Base-by-base conservation (phyloP, 2,888 invertebrate species). In the Clitarchus hookeri region DNA sequence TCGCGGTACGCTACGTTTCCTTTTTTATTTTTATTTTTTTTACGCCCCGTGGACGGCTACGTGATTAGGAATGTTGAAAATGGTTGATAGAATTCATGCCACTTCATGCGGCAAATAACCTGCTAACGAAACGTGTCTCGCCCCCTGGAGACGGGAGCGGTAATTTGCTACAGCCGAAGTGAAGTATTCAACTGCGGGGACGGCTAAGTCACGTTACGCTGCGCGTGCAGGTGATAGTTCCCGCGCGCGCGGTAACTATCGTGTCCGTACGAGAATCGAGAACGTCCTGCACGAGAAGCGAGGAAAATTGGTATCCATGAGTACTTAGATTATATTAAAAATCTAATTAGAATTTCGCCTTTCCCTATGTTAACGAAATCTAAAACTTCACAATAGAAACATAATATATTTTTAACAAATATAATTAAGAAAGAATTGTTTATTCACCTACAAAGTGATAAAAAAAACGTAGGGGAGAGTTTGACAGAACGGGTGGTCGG, bases 61-160 rank as follows among this genome's bases (percentile, higher is more conserved):
- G 65, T 6, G 19, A 65, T 65, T 65, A n/a, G 65, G 65, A 65
- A 65, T 65, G 65, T 65, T 65, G 65, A 65, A 65, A 65, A 65
- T 65, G 65, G 65, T 23, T 65, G n/a, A 65, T 65, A 65, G 65
- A 65, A 65, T 65, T 65, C 65, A 65, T n/a, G 65, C 65, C 65
- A 16, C 65, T 65, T 65, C 65, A 65, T 65, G 65, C 65, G 65
- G 65, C 65, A 65, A 65, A 65, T 65, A 65, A 65, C 23, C 65
- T 65, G 65, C 65, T 65, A 65, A 65, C 65, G 65, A 65, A 65
- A 65, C 65, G 16, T 65, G 65, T 65, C 65, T 53, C 53, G 19
- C 53, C 53, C 53, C 19, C 53, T n/a, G n/a, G 23, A 19, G 65
- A 65, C 65, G 65, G 65, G 65, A 65, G 65, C 65, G 23, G 19